Evolutionary conservation across 1,140 invertebrate genomes (phyloP).

Genomic region (Aphelinus certus): DNA sequence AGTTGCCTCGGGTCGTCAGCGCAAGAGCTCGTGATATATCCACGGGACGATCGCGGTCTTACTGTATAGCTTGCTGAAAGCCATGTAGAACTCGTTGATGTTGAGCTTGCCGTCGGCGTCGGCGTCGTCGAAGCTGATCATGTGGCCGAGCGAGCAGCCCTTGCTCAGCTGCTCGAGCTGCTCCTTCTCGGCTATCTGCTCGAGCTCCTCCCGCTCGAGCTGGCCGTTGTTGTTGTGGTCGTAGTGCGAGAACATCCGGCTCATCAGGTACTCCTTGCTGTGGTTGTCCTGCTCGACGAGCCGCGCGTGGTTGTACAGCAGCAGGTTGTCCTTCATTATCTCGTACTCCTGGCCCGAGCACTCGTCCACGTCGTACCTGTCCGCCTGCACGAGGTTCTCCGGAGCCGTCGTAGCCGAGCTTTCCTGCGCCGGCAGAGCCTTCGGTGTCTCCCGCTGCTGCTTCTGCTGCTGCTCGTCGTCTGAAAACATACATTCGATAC

Average conservation of each 20-base stretch:
- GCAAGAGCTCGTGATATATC: too few relatives aligned
- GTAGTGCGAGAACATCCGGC: constrained; percentile 83
- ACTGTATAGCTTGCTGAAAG: constrained; percentile 82
- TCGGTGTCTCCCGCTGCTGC: constrained; percentile 42
- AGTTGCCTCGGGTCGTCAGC: too few relatives aligned
- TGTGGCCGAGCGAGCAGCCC: constrained; percentile 75
- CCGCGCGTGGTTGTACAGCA: constrained; percentile 78
- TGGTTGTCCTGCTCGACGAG: constrained; percentile 71
- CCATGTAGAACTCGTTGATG: constrained; percentile 80
- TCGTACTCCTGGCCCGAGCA: constrained; percentile 77
- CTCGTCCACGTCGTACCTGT: constrained; percentile 58
- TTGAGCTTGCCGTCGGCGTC: constrained; percentile 74
- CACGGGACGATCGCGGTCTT: constrained; percentile 55
- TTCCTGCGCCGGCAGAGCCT: constrained; percentile 45
- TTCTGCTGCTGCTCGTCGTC: constrained; percentile 1
- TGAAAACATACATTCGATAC: constrained; percentile 23
- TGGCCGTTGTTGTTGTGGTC: constrained; percentile 78
- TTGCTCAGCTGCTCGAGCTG: constrained; percentile 73
- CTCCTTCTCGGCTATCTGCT: constrained; percentile 72
- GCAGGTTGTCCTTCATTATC: constrained; percentile 79
- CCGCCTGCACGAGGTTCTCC: constrained; percentile 54
- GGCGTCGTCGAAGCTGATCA: constrained; percentile 77
- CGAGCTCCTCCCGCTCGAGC: constrained; percentile 74
- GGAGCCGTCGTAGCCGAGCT: constrained; percentile 40
- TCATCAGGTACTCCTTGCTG: constrained; percentile 79